Conservation (phyloP, 2,797 vertebrate genomes). For the Gephyroberyx darwinii region DNA sequence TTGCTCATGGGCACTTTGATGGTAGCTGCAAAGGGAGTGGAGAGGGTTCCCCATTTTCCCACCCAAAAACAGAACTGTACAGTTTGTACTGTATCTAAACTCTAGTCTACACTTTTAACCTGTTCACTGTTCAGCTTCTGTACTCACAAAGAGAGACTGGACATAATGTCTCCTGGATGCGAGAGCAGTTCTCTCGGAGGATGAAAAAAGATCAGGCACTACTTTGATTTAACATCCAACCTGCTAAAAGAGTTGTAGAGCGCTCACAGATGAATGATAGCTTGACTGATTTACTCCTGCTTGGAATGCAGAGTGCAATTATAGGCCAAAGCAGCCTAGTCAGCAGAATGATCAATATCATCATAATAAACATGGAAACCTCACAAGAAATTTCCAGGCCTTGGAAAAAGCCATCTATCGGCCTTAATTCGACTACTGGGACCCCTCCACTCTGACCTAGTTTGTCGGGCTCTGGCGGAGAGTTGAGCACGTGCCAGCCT, state of each 20-base stretch:
- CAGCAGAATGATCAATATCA: constrained; percentile 68
- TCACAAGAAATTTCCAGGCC: constrained; percentile 53
- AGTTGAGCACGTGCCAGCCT: constrained; percentile 53
- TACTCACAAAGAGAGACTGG: constrained; percentile 2
- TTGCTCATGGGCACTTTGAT: not conserved
- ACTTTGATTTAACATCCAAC: constrained; percentile 54
- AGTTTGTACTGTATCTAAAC: constrained; percentile 2
- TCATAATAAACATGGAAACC: constrained; percentile 68
- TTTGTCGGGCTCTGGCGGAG: constrained; percentile 65
- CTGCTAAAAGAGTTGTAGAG: constrained; percentile 41
- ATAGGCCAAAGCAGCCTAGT: constrained; percentile 46
- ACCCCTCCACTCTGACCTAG: constrained; percentile 73
- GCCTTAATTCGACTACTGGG: constrained; percentile 65
- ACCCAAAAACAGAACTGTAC: not conserved
- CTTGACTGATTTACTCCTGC: constrained; percentile 47
- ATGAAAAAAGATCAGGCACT: constrained; percentile 35
- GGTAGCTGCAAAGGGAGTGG: not conserved
- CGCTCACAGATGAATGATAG: constrained; percentile 53
- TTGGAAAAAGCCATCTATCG: constrained; percentile 71
- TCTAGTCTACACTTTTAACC: not conserved
- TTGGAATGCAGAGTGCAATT: constrained; percentile 33
- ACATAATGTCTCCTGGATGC: constrained; percentile 22
- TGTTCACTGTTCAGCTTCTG: not conserved
- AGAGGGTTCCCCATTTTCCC: constrained; percentile 1
- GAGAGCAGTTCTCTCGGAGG: constrained; percentile 10